Conservation (phyloP, 2,888 invertebrate species). For the Torymus aiolomorphi region DNA sequence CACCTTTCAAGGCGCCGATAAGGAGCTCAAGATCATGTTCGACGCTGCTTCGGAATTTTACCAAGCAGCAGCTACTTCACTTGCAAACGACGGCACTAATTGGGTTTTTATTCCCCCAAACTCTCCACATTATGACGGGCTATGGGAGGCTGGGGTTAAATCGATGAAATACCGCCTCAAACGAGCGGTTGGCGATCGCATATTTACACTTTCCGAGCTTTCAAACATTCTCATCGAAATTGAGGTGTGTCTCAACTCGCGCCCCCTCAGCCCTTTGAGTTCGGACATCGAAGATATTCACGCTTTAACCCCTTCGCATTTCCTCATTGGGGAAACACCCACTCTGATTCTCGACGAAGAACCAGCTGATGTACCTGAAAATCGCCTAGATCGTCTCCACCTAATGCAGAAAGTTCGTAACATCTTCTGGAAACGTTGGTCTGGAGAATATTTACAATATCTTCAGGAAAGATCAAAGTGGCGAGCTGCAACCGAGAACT, state of each 20-base stretch:
- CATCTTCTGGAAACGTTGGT: background rate
- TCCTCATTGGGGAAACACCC: background rate
- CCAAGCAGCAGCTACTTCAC: too few species aligned
- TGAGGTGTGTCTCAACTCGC: conserved; percentile 20
- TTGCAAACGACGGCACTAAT: background rate
- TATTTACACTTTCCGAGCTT: too few species aligned
- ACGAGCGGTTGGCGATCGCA: too few species aligned
- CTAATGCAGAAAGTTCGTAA: background rate
- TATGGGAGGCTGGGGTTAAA: too few species aligned
- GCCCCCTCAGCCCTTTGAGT: conserved; percentile 4
- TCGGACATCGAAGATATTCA: conserved; percentile 10
- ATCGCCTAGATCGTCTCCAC: too few species aligned
- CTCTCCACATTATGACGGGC: background rate
- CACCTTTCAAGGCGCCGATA: conserved; percentile 7
- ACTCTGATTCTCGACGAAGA: background rate
- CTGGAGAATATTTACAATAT: too few species aligned
- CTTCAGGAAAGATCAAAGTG: background rate
- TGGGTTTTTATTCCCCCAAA: too few species aligned
- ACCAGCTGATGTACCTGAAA: background rate
- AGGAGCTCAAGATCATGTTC: background rate
- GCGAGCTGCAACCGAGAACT: background rate
- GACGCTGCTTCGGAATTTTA: background rate
- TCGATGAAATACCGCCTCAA: too few species aligned
- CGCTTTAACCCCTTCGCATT: conserved; percentile 7
- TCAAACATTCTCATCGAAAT: too few species aligned